These are phyloP conservation scores for Globia sparganii DNA, from an alignment of 2,888 invertebrate genomes.

Conservation along the genomic window DNA sequence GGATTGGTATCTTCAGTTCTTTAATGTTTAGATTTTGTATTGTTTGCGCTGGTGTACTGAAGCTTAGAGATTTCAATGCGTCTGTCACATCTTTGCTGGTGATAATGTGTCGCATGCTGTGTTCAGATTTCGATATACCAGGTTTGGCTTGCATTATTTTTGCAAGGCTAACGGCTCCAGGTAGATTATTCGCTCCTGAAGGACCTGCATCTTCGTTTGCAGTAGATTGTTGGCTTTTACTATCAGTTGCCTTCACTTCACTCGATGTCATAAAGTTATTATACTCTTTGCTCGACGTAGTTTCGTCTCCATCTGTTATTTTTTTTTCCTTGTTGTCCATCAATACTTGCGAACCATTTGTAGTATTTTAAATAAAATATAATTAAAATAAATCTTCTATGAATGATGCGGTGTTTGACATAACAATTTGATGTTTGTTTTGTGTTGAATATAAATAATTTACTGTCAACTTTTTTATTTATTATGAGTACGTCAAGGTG, in stretches of 20 bases:
- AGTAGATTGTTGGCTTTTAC: slow-evolving; percentile 49
- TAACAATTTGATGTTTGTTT: slow-evolving; percentile 64
- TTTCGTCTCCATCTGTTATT: slow-evolving; percentile 71
- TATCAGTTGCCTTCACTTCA: slow-evolving; percentile 63
- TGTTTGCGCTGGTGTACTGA: slow-evolving; percentile 70
- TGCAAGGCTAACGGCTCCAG: slow-evolving; percentile 77
- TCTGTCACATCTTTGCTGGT: slow-evolving; percentile 83
- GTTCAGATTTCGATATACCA: slow-evolving; percentile 86
- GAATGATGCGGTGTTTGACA: slow-evolving; percentile 68
- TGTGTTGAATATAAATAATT: slow-evolving; percentile 45
- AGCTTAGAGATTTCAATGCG: slow-evolving; percentile 82
- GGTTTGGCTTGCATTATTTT: slow-evolving; percentile 70
- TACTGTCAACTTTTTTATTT: slow-evolving; percentile 28
- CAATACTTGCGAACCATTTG: slow-evolving; percentile 79
- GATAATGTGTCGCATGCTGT: slow-evolving; percentile 82
- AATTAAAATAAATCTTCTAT: slow-evolving; percentile 67
- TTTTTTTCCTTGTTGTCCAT: slow-evolving; percentile 82
- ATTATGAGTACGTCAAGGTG: background rate
- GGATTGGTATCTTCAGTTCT: slow-evolving; percentile 78
- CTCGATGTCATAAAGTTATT: no score
- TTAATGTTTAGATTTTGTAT: slow-evolving; percentile 72
- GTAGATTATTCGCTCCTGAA: slow-evolving; percentile 76
- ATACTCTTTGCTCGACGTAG: no score
- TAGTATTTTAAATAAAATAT: slow-evolving; percentile 72
- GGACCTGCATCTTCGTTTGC: slow-evolving; percentile 82